These are phyloP conservation scores for Pseudococcus longispinus DNA, from an alignment of 2,888 invertebrate species.

Conservation along the genomic window DNA sequence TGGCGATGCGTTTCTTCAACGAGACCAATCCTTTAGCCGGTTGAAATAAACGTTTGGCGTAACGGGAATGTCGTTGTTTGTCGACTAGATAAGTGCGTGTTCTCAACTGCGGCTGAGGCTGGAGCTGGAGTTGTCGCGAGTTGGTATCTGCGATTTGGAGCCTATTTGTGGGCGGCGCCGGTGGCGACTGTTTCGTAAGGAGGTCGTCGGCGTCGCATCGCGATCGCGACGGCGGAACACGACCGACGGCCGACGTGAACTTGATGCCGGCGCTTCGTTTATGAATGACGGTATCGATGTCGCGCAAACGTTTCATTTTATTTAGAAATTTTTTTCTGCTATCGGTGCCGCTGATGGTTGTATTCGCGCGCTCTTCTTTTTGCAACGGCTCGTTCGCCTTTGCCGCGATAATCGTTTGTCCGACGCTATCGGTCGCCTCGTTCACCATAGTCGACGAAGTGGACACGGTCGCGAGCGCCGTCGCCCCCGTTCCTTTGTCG, in stretches of 20 bases:
- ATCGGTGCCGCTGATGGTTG: background rate
- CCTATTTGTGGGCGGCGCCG: background rate
- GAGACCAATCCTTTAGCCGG: background rate
- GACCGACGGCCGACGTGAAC: background rate
- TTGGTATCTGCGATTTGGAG: background rate
- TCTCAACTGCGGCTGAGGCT: background rate
- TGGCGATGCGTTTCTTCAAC: background rate
- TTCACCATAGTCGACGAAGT: background rate
- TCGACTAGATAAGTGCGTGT: background rate
- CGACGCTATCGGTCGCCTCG: background rate
- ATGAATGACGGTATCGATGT: background rate
- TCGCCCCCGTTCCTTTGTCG: background rate
- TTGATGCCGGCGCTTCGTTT: background rate
- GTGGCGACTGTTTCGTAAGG: background rate
- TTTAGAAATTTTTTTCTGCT: background rate
- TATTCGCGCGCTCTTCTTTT: background rate
- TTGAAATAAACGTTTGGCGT: background rate
- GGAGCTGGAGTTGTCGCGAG: background rate
- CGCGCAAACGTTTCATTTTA: background rate
- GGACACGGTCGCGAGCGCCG: background rate
- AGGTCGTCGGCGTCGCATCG: background rate
- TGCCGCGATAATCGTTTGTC: background rate
- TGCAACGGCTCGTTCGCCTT: background rate
- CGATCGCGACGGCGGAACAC: background rate
- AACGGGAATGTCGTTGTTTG: background rate